phyloP scores from a whole-genome alignment of 2,888 invertebrate genomes.

The Ecliptopera silaceata region DNA sequence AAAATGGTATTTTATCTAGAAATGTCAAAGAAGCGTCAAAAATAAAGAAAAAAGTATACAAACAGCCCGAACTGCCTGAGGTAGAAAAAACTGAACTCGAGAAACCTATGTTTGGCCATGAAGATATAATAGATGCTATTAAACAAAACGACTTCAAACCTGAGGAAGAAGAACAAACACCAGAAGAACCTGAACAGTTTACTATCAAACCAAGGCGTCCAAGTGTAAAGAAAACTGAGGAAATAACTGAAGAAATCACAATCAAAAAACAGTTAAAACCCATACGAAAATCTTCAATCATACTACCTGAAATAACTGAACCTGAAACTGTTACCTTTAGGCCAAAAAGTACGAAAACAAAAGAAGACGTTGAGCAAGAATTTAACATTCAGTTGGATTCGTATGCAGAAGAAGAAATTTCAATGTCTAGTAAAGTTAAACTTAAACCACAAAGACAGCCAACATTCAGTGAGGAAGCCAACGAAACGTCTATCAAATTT shows the following conservation, averaged over 20 bases:
- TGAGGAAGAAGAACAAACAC: conserved; percentile 43
- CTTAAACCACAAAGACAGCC: conserved; percentile 88
- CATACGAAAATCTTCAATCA: conserved; percentile 84
- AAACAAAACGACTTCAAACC: conserved; percentile 49
- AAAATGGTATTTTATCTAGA: conserved; percentile 87
- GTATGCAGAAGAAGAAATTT: conserved; percentile 94
- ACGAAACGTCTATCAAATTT: conserved; percentile 88
- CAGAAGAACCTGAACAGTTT: conserved; percentile 68
- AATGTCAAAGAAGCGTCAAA: conserved; percentile 87
- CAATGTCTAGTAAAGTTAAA: conserved; percentile 92
- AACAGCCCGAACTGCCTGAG: conserved; percentile 81
- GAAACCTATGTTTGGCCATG: conserved; percentile 77
- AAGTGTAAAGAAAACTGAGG: conserved; percentile 75
- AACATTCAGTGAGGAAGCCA: conserved; percentile 90
- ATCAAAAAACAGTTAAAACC: conserved; percentile 89
- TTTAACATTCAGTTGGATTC: conserved; percentile 93
- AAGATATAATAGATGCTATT: conserved; percentile 69
- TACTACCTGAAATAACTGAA: conserved; percentile 88
- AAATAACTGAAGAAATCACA: conserved; percentile 85
- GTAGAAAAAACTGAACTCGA: conserved; percentile 82
- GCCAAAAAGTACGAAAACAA: conserved; percentile 89
- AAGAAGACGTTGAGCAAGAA: conserved; percentile 95
- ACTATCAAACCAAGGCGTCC: conserved; percentile 68
- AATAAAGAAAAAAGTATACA: conserved; percentile 83
- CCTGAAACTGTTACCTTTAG: conserved; percentile 91